Percentiles rank a stretch among this genome's conserved stretches.
These are phyloP conservation scores for Enteromius unitaeniatus DNA, from an alignment of 2,797 vertebrate genomes.

Conservation along the genomic window DNA sequence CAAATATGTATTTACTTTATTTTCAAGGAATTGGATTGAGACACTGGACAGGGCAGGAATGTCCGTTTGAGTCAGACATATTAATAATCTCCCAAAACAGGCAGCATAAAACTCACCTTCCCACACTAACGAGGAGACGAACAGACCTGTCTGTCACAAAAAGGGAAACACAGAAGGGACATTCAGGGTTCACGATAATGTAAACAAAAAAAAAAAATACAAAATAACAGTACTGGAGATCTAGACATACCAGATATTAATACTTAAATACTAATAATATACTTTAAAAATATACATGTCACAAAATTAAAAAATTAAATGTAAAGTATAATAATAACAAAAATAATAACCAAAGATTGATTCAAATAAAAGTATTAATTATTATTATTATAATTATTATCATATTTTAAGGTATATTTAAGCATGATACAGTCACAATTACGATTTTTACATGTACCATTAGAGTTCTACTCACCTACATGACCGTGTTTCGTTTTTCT, in stretches of 20 bases:
- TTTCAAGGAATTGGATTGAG: slow-evolving; percentile 20
- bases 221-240: background rate
- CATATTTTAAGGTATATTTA: background rate
- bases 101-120: slow-evolving; percentile 18
- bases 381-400: background rate
- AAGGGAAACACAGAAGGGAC: background rate
- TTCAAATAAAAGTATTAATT: background rate
- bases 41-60: background rate
- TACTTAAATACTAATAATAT: background rate
- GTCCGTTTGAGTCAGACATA: slow-evolving; percentile 13
- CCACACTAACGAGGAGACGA: slow-evolving; percentile 1
- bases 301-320: background rate
- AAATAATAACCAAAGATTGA: background rate
- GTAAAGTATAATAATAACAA: background rate
- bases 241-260: background rate
- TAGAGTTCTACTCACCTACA: slow-evolving; percentile 49
- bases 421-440: background rate
- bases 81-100: background rate
- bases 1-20: slow-evolving; percentile 40
- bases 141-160: slow-evolving; percentile 24
- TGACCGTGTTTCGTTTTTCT: background rate
- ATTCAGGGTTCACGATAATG: background rate
- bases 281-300: no score
- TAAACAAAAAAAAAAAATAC: background rate
- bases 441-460: background rate